Base-by-base conservation (phyloP, 1,140 invertebrate species). In the Leptestheria dahalacensis region DNA sequence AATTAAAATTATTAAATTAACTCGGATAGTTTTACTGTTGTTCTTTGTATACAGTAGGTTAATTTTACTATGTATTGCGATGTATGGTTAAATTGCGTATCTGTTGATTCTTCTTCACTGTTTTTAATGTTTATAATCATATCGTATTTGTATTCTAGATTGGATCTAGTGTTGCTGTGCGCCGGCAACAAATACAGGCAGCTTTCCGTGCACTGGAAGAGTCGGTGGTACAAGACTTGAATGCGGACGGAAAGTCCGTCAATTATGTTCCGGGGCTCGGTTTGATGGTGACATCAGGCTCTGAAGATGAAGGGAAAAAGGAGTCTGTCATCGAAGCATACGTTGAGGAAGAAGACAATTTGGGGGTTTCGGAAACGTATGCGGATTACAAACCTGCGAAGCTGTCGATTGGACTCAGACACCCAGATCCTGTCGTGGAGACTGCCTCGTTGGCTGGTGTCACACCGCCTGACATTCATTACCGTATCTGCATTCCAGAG, bases 401-500 rank as follows among this genome's bases (percentile, higher is more conserved):
- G 80, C 87, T 99, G 63, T 93, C 93, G 73, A 75, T 97, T 52
- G 96, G 97, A 3, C 81, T 82, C 60, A 90, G 91, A 68, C 97
- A 99, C 81, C 97, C 97, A 0, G 97, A 99, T 76, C 88, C 91
- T n/a, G 94, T 99, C 11, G 97, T 99, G 20, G 97, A 99, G 74
- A 99, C 96, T 0, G 92, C 92, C 29, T 97, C 94, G 0, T 76
- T 99, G 33, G 94, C 94, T 0, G 95, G 89, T 63, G 95, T 99
- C 51, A 87, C 91, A 67, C 91, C 96, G 1, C 88, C 91, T 3
- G 91, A 98, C 70, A 88, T 98, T 51, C 86, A 84, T 74, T 99
- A 98, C 72, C 81, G 84, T 53, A 57, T 97, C 12, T 79, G 81
- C 2, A 81, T 99, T 66, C 92, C 94, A 2, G 82, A 88, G 48